A percentile compares a stretch with the other conserved stretches of the same genome.
These are phyloP conservation scores for Craterocephalus amniculus DNA, from an alignment of 2,797 vertebrate genomes.

Conservation along the genomic window DNA sequence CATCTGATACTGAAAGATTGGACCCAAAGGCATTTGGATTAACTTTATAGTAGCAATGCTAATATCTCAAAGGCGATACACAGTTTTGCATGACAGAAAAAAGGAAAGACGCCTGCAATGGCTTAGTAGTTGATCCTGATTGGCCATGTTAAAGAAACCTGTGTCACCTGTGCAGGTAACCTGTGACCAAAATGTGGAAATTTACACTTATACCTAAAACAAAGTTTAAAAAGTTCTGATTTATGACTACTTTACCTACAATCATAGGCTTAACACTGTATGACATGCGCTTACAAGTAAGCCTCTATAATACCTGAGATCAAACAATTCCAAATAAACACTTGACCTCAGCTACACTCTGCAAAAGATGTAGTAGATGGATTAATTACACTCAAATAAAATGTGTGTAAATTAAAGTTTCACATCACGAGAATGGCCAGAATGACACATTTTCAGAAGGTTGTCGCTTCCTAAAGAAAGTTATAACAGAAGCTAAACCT, in stretches of 20 bases:
- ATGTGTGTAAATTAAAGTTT: too few species aligned
- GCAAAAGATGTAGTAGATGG: too few species aligned
- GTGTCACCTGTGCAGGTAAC: too few species aligned
- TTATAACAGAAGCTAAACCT: not conserved
- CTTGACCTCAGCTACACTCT: conserved; percentile 54
- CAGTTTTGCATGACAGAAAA: not conserved
- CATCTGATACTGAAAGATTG: too few species aligned
- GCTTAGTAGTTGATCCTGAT: not conserved
- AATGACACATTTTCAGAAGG: not conserved
- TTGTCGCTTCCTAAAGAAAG: not conserved
- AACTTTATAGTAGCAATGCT: too few species aligned
- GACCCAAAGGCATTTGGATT: too few species aligned
- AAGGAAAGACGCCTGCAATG: not conserved
- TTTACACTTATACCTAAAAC: not conserved
- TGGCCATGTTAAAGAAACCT: not conserved
- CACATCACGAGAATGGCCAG: not conserved
- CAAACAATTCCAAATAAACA: conserved; percentile 4
- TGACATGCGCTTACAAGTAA: not conserved
- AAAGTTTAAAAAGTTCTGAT: not conserved
- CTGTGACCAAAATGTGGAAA: not conserved
- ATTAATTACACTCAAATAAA: too few species aligned
- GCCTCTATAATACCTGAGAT: not conserved
- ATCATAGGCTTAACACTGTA: not conserved
- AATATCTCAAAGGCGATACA: too few species aligned
- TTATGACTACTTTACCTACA: not conserved